Evolutionary conservation across 2,113 vertebrate genomes (phyloP).

Genomic region (Micromys minutus): DNA sequence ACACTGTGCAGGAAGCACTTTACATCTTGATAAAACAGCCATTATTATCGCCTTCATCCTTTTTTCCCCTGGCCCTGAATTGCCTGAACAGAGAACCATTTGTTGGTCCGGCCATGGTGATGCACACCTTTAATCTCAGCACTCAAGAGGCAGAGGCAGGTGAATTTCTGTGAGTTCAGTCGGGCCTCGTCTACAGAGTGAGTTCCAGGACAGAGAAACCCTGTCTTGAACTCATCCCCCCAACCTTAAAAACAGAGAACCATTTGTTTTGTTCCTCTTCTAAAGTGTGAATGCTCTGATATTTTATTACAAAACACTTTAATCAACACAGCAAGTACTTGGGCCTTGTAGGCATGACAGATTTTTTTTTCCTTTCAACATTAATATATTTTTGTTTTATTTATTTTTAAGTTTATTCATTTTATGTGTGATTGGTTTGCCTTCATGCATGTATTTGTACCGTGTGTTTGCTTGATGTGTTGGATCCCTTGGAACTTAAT

Average conservation of each 20-base stretch:
- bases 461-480: too few relatives aligned
- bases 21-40: neutral
- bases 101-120: neutral
- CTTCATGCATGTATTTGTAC: too few relatives aligned
- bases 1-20: neutral
- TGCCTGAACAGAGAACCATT: neutral
- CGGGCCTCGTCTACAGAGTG: neutral
- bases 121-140: neutral
- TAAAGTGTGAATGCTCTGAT: neutral
- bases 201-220: neutral
- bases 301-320: slow-evolving; percentile 7
- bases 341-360: neutral
- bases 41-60: neutral
- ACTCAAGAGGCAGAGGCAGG: neutral
- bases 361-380: neutral
- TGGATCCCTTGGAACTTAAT: too few relatives aligned
- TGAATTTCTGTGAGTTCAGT: neutral
- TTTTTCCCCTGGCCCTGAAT: neutral
- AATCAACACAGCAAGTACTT: neutral
- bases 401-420: neutral
- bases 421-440: too few relatives aligned
- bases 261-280: neutral
- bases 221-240: neutral
- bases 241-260: neutral
- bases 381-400: neutral